Conservation (phyloP, 2,888 invertebrate species). For the Synanthedon myopaeformis region DNA sequence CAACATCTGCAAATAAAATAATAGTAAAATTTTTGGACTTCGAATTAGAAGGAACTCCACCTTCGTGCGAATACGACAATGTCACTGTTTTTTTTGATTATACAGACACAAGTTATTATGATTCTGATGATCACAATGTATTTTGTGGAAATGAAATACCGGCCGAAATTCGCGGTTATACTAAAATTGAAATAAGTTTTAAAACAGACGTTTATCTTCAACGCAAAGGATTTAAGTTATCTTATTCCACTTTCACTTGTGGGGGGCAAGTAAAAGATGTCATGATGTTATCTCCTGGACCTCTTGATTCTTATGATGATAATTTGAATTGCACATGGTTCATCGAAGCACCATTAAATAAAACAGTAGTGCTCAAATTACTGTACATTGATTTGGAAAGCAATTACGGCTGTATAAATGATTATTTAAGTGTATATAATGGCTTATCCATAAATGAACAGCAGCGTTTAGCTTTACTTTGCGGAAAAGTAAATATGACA, state of each 20-base stretch:
- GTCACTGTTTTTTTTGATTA: slow-evolving; percentile 57
- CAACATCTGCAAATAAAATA: slow-evolving; percentile 45
- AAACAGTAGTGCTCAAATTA: slow-evolving; percentile 75
- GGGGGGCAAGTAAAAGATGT: slow-evolving; percentile 79
- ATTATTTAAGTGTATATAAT: slow-evolving; percentile 74
- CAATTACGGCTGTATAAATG: slow-evolving; percentile 60
- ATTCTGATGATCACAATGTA: slow-evolving; percentile 6
- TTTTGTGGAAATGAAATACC: slow-evolving; percentile 38
- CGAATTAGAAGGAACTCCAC: slow-evolving; percentile 44
- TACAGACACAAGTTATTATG: slow-evolving; percentile 14
- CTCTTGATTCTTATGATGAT: slow-evolving; percentile 53
- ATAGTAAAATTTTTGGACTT: slow-evolving; percentile 74
- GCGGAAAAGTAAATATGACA: slow-evolving; percentile 73
- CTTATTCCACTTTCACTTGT: slow-evolving; percentile 74
- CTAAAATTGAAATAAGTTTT: slow-evolving; percentile 59
- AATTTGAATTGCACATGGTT: slow-evolving; percentile 81
- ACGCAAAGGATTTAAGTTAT: slow-evolving; percentile 70
- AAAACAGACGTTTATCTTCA: slow-evolving; percentile 68
- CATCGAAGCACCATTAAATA: slow-evolving; percentile 76
- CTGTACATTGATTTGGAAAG: slow-evolving; percentile 68
- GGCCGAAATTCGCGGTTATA: slow-evolving; percentile 35
- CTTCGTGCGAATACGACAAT: slow-evolving; percentile 64
- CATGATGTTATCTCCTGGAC: slow-evolving; percentile 63
- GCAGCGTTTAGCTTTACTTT: slow-evolving; percentile 70
- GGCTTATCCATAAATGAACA: slow-evolving; percentile 27